Evolutionary conservation across 1,140 invertebrate genomes (phyloP).

Genomic region (Neuroterus valhalla): DNA sequence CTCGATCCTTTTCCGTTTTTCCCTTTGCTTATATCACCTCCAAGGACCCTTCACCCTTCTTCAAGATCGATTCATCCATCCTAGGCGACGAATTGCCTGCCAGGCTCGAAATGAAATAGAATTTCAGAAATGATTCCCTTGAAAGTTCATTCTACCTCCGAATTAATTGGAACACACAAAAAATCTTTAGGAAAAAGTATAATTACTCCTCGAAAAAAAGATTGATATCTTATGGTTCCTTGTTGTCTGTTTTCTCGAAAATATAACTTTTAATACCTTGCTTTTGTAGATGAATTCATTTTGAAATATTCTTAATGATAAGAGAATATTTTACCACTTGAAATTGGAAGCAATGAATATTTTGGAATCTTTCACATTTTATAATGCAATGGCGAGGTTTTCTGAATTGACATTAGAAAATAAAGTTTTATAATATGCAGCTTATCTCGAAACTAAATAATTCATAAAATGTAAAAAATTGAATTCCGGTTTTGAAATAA

Average conservation of each 20-base stretch:
- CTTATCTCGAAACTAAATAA: no score
- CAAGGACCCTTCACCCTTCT: conserved; percentile 33
- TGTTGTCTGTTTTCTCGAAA: no score
- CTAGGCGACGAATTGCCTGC: conserved; percentile 64
- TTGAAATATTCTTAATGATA: no score
- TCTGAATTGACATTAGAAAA: no score
- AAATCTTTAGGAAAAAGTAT: neutral
- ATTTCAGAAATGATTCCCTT: conserved; percentile 54
- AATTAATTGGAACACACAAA: neutral
- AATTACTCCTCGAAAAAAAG: neutral
- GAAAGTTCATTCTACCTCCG: conserved; percentile 30
- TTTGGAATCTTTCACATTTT: no score
- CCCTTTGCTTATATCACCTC: conserved; percentile 49
- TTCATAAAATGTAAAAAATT: neutral
- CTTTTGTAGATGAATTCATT: no score
- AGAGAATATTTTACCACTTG: no score
- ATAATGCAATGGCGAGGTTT: no score
- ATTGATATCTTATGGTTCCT: no score
- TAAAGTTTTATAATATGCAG: no score
- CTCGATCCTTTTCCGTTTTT: conserved; percentile 48
- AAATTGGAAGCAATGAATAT: no score
- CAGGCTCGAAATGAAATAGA: conserved; percentile 59
- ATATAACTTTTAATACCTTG: no score
- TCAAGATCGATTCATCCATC: conserved; percentile 59
- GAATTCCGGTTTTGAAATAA: neutral